Percentiles rank a stretch among this genome's conserved stretches.
phyloP scores from a whole-genome alignment of 2,888 invertebrate species.

The Colostygia pectinataria region DNA sequence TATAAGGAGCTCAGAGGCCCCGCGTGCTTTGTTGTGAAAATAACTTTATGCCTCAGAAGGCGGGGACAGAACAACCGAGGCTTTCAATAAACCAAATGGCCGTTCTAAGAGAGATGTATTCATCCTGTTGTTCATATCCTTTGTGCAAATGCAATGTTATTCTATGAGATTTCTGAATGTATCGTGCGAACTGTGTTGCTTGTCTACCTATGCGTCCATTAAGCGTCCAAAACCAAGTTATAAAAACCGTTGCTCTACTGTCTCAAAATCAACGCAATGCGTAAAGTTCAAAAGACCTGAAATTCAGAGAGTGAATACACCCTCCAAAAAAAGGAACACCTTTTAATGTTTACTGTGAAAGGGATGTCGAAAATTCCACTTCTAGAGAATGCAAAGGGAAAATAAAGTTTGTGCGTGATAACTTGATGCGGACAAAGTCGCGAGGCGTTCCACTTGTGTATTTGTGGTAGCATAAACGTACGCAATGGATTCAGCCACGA shows the following conservation, averaged over 20 bases:
- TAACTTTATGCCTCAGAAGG: constrained; percentile 77
- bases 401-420: too few species aligned
- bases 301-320: too few species aligned
- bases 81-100: constrained; percentile 77
- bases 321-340: too few species aligned
- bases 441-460: constrained; percentile 25
- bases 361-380: too few species aligned
- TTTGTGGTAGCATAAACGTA: constrained; percentile 43
- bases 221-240: too few species aligned
- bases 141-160: constrained; percentile 69
- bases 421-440: too few species aligned
- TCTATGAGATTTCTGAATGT: constrained; percentile 41
- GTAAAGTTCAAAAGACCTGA: too few species aligned
- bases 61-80: constrained; percentile 68
- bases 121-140: constrained; percentile 64
- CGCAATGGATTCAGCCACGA: constrained; percentile 46
- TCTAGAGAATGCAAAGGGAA: too few species aligned
- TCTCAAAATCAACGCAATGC: too few species aligned
- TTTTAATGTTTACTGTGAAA: too few species aligned
- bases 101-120: constrained; percentile 60
- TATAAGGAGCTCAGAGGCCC: constrained; percentile 76
- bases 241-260: too few species aligned
- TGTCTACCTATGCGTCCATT: background rate
- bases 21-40: constrained; percentile 79
- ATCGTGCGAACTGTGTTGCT: constrained; percentile 29